Evolutionary conservation across 2,113 vertebrate genomes (phyloP).

Genomic region (Euleptes europaea): DNA sequence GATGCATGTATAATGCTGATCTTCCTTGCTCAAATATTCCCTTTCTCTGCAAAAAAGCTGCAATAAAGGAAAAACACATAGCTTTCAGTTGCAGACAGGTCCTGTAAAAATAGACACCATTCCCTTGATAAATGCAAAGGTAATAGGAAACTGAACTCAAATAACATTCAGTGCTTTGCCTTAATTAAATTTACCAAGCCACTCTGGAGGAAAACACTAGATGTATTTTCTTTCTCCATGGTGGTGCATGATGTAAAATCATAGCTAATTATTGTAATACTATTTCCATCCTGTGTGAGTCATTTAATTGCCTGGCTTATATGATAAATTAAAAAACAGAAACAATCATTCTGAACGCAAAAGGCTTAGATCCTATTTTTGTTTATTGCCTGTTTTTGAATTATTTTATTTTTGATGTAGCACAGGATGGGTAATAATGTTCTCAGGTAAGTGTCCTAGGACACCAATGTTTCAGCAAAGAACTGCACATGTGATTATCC

Average conservation of each 20-base stretch:
- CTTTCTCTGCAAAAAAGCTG: not conserved
- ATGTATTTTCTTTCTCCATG: conserved; percentile 43
- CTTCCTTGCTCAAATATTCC: not conserved
- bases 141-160: conserved; percentile 20
- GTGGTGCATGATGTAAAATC: conserved; percentile 45
- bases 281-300: conserved; percentile 57
- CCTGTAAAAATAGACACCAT: conserved; percentile 12
- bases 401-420: not conserved
- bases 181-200: conserved; percentile 42
- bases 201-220: conserved; percentile 45
- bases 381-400: not conserved
- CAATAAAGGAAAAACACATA: not conserved
- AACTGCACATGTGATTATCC: not conserved
- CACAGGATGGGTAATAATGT: not conserved
- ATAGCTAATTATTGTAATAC: conserved; percentile 52
- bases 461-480: not conserved
- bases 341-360: conserved; percentile 7
- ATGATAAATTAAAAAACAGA: not conserved
- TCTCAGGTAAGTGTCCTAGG: not conserved
- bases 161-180: conserved; percentile 28
- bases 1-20: not conserved
- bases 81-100: not conserved
- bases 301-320: conserved; percentile 29
- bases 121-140: conserved; percentile 26
- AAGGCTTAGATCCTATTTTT: conserved; percentile 14